A percentile compares a stretch with the other conserved stretches of the same genome.
These are phyloP conservation scores for Heliconius sara DNA, from an alignment of 2,888 invertebrate genomes.

Conservation along the genomic window DNA sequence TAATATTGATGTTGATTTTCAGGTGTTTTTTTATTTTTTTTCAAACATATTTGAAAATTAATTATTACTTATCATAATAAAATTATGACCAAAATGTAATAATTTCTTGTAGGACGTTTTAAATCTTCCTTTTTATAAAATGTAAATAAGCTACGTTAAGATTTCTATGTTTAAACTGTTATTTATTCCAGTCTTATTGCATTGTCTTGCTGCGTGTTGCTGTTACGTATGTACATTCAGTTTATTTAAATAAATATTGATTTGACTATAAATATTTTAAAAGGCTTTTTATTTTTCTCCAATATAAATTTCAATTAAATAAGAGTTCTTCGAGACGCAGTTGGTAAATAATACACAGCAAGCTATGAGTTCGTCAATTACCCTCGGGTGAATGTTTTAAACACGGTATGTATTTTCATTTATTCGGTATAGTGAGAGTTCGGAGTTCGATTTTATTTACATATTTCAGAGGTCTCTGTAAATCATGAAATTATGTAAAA, in stretches of 20 bases:
- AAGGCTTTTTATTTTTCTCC: slow-evolving; percentile 42
- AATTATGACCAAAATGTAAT: not conserved
- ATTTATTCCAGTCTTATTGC: slow-evolving; percentile 72
- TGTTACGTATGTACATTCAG: slow-evolving; percentile 64
- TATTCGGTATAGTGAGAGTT: not conserved
- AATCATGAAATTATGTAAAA: no score
- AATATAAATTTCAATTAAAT: not conserved
- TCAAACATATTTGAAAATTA: not conserved
- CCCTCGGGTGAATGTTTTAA: not conserved
- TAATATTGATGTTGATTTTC: slow-evolving; percentile 6
- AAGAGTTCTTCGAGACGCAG: not conserved
- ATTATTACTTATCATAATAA: not conserved
- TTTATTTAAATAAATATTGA: slow-evolving; percentile 62
- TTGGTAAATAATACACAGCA: no score
- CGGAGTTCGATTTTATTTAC: not conserved
- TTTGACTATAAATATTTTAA: slow-evolving; percentile 62
- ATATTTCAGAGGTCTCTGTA: no score
- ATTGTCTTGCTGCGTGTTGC: slow-evolving; percentile 71
- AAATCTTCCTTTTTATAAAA: not conserved
- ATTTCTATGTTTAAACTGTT: slow-evolving; percentile 32
- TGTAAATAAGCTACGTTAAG: slow-evolving; percentile 35
- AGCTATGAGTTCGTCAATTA: not conserved
- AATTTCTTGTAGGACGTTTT: not conserved
- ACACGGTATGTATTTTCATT: not conserved
- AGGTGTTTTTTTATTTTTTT: not conserved